Conservation (phyloP, 2,113 vertebrate species). For the Phoenicopterus ruber region DNA sequence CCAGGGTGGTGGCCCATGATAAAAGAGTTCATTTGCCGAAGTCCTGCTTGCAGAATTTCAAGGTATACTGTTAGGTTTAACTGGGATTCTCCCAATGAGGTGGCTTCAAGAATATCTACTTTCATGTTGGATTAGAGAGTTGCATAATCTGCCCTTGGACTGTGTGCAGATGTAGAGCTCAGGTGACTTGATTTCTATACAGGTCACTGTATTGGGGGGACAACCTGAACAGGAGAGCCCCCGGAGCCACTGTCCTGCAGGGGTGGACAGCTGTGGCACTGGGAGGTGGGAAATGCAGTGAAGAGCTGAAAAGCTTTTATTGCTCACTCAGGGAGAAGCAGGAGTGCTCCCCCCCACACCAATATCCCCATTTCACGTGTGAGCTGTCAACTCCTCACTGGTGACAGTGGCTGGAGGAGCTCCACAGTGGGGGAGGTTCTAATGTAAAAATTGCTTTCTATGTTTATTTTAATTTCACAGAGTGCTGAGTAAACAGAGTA, state of each 20-base stretch:
- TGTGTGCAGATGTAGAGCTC: rapidly evolving
- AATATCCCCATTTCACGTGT: rapidly evolving
- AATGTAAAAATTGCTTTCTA: neutral
- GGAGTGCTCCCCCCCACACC: neutral
- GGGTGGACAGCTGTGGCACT: rapidly evolving
- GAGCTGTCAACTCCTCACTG: neutral
- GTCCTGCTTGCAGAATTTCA: neutral
- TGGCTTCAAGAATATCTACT: neutral
- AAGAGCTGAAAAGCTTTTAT: neutral
- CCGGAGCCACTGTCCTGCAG: rapidly evolving
- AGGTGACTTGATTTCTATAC: neutral
- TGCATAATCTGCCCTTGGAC: neutral
- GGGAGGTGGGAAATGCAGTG: rapidly evolving
- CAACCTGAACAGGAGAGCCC: neutral
- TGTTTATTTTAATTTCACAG: constrained; percentile 39
- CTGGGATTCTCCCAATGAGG: neutral
- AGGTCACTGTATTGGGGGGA: rapidly evolving
- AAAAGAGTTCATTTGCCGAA: neutral
- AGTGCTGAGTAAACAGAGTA: neutral
- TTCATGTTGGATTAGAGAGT: neutral
- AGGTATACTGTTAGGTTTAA: neutral
- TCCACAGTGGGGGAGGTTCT: neutral
- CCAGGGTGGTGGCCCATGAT: neutral
- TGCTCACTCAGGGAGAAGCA: neutral
- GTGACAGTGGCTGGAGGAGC: neutral